Percentiles rank a stretch among this genome's conserved stretches.
Conservation (phyloP, 2,113 vertebrate species). For the Parotia lawesii region DNA sequence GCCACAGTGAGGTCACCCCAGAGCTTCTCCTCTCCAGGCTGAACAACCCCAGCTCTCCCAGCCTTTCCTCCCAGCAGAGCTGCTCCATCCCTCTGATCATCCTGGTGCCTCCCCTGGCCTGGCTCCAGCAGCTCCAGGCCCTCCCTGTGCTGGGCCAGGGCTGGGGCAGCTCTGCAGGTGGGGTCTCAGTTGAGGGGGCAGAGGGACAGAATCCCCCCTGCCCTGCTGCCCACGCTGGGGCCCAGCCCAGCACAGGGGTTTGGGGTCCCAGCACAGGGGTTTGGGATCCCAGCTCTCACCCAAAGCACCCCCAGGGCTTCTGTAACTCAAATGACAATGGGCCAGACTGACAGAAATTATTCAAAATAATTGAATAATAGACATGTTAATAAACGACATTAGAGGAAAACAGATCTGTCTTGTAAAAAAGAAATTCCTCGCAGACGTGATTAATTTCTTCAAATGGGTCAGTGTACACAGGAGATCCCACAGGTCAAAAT, state of each 20-base stretch:
- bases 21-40: not conserved
- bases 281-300: not conserved
- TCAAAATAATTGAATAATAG: not conserved
- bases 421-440: not conserved
- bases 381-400: not conserved
- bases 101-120: not conserved
- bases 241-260: not conserved
- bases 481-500: not conserved
- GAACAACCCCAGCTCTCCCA: not conserved
- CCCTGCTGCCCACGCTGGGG: not conserved
- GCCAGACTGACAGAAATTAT: not conserved
- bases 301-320: not conserved
- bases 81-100: not conserved
- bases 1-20: not conserved
- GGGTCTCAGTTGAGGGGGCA: not conserved
- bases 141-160: not conserved
- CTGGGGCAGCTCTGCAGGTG: not conserved
- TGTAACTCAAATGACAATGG: not conserved
- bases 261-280: not conserved
- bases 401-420: not conserved
- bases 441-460: not conserved
- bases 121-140: not conserved
- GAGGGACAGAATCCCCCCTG: not conserved
- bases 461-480: not conserved
- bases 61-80: not conserved